These are phyloP conservation scores for Calephelis nemesis DNA, from an alignment of 1,140 invertebrate genomes.

Conservation along the genomic window DNA sequence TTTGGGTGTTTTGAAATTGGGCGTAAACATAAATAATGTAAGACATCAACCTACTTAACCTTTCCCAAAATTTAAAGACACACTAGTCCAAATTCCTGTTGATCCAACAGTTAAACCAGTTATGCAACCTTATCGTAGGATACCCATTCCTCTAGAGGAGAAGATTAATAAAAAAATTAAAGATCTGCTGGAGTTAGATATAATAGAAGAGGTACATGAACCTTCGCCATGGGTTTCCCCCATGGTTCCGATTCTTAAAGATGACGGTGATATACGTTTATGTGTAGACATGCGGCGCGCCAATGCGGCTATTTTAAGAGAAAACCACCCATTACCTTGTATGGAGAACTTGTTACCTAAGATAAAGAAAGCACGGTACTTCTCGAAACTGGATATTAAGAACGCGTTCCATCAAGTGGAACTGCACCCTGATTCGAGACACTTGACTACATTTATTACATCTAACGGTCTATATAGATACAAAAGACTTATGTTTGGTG, in stretches of 20 bases:
- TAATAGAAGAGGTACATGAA: slow-evolving; percentile 53
- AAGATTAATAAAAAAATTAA: slow-evolving; percentile 41
- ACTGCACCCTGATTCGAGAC: slow-evolving; percentile 30
- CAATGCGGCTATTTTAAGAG: slow-evolving; percentile 45
- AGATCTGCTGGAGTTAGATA: slow-evolving; percentile 38
- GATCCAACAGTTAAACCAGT: slow-evolving; percentile 43
- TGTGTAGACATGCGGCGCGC: slow-evolving; percentile 59
- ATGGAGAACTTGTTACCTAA: slow-evolving; percentile 47
- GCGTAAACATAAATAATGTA: too few relatives aligned
- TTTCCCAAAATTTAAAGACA: slow-evolving; percentile 52
- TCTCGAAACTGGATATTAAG: slow-evolving; percentile 45
- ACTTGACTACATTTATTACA: slow-evolving; percentile 36
- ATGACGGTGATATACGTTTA: slow-evolving; percentile 45
- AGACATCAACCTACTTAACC: too few relatives aligned
- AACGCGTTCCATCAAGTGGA: slow-evolving; percentile 40
- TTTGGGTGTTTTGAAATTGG: slow-evolving; percentile 35
- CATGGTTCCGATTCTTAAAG: slow-evolving; percentile 49
- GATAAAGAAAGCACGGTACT: slow-evolving; percentile 40
- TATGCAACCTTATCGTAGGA: slow-evolving; percentile 44
- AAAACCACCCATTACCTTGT: slow-evolving; percentile 52
- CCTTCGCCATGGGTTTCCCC: slow-evolving; percentile 57
- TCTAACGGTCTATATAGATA: slow-evolving; percentile 34
- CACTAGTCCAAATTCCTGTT: slow-evolving; percentile 44
- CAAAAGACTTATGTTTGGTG: slow-evolving; percentile 40
- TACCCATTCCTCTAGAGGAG: slow-evolving; percentile 44